Evolutionary conservation across 1,140 invertebrate genomes (phyloP).

Genomic region (Drosophila sturtevanti): DNA sequence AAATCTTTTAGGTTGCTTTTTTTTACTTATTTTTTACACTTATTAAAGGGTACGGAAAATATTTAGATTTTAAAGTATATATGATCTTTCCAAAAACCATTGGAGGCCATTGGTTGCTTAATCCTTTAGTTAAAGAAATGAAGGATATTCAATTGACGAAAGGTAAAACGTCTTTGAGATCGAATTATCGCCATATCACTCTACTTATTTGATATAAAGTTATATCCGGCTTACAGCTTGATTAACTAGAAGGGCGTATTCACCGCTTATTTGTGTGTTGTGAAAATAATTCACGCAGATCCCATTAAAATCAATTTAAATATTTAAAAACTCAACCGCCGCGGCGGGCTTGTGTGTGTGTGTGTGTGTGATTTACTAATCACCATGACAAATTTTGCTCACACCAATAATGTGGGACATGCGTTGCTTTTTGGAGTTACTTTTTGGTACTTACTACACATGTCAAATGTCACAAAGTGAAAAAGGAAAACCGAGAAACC

Average conservation of each 20-base stretch:
- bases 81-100: too few relatives aligned
- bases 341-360: not conserved
- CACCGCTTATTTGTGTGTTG: not conserved
- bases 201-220: too few relatives aligned
- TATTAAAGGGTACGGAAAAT: too few relatives aligned
- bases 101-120: too few relatives aligned
- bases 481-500: constrained; percentile 19
- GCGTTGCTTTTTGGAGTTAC: constrained; percentile 39
- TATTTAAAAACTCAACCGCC: constrained; percentile 10
- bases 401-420: constrained; percentile 23
- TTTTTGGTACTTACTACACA: constrained; percentile 40
- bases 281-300: not conserved
- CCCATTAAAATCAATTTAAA: constrained; percentile 53
- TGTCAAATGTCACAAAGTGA: constrained; percentile 75
- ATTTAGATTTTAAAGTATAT: too few relatives aligned
- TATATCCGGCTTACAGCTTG: not conserved
- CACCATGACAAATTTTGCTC: constrained; percentile 58
- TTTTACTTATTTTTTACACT: too few relatives aligned
- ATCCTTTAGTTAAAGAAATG: too few relatives aligned
- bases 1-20: too few relatives aligned
- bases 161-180: too few relatives aligned
- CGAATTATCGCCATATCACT: too few relatives aligned
- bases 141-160: too few relatives aligned
- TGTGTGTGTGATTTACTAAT: constrained; percentile 44
- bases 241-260: not conserved